phyloP scores from a whole-genome alignment of 2,113 vertebrate genomes.

The Patagioenas fasciata region DNA sequence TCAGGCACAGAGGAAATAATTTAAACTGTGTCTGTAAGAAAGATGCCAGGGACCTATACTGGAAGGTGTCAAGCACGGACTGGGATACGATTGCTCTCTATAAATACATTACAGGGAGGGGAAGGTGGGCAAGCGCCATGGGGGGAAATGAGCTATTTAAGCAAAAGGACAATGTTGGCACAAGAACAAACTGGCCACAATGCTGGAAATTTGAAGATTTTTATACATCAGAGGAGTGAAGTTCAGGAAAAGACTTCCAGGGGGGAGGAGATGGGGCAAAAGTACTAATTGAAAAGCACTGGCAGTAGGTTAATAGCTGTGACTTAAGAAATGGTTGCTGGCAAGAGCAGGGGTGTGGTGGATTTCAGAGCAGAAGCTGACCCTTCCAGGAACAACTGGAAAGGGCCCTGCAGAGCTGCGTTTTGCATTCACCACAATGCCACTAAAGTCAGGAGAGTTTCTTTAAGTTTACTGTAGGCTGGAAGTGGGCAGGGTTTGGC shows the following conservation, averaged over 20 bases:
- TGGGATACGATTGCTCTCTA: background rate
- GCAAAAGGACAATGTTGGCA: constrained; percentile 65
- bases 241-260: constrained; percentile 40
- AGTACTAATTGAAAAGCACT: background rate
- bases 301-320: background rate
- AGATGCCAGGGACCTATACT: constrained; percentile 29
- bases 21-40: background rate
- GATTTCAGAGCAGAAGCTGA: background rate
- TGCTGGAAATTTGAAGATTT: constrained; percentile 52
- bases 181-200: constrained; percentile 46
- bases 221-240: constrained; percentile 46
- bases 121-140: background rate
- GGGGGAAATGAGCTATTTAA: constrained; percentile 64
- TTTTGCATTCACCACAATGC: background rate
- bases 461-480: background rate
- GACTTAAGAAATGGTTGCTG: background rate
- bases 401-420: background rate
- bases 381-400: background rate
- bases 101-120: constrained; percentile 31
- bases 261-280: background rate
- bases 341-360: background rate
- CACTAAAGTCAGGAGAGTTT: background rate
- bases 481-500: background rate
- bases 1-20: constrained; percentile 53
- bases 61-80: constrained; percentile 16